These are phyloP conservation scores for Pao palembangensis DNA, from an alignment of 2,113 vertebrate species.

Conservation along the genomic window DNA sequence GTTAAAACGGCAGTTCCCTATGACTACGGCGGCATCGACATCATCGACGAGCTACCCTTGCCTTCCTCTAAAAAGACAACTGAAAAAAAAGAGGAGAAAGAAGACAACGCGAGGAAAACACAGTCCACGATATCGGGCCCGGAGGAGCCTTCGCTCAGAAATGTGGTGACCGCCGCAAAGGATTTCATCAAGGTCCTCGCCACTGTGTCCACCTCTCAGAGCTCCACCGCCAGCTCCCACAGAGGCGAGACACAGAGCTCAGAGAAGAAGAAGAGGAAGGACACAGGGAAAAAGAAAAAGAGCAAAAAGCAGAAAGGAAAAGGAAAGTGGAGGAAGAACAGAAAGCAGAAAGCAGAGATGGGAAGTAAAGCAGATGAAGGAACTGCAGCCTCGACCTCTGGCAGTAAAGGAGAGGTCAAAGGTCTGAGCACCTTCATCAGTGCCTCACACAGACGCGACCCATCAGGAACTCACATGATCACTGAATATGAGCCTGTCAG, in stretches of 20 bases:
- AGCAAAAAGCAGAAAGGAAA: constrained; percentile 71
- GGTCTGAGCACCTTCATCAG: constrained; percentile 39
- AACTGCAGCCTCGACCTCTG: constrained; percentile 26
- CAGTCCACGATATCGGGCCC: constrained; percentile 35
- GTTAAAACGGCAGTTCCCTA: constrained; percentile 80
- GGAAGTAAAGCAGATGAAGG: constrained; percentile 21
- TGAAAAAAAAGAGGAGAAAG: constrained; percentile 23
- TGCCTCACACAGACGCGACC: constrained; percentile 24
- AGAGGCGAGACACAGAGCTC: constrained; percentile 56
- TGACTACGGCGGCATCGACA: constrained; percentile 78
- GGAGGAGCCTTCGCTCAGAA: constrained; percentile 63
- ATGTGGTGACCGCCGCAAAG: constrained; percentile 63
- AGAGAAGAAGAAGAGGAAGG: constrained; percentile 73
- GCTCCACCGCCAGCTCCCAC: constrained; percentile 50
- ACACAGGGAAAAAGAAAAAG: constrained; percentile 73
- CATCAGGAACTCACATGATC: constrained; percentile 5
- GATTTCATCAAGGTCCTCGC: constrained; percentile 81
- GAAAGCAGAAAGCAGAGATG: constrained; percentile 63
- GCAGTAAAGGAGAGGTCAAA: constrained; percentile 41
- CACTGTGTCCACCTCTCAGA: constrained; percentile 75
- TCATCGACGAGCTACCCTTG: constrained; percentile 76
- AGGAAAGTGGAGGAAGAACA: constrained; percentile 68
- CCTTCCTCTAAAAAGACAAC: constrained; percentile 38
- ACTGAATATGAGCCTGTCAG: constrained; percentile 33
- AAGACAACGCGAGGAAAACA: constrained; percentile 45